Base-by-base conservation (phyloP, 1,140 invertebrate species). In the Drosophila navojoa region DNA sequence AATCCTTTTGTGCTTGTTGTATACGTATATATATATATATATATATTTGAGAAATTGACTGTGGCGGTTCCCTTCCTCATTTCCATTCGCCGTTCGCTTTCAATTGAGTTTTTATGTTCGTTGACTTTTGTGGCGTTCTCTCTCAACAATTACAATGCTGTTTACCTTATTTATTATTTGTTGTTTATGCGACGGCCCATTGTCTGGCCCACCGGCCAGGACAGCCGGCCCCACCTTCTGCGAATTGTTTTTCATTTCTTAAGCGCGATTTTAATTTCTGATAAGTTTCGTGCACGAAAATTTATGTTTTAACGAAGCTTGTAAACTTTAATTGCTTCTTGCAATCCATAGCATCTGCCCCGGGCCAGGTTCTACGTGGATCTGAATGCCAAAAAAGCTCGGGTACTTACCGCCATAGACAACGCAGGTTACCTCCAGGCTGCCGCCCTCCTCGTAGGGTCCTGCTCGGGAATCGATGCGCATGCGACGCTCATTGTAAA, bases 401-500 rank as follows among this genome's bases (percentile, higher is more conserved):
- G 27, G 1, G 47, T 63, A 93, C 95, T 95, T 94, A 98, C 97
- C 97, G 92, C 97, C 97, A 42, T 94, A 94, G 40, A 97, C 97
- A 64, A 96, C 94, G 92, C 97, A 98, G 71, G 95, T 96, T 59
- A 98, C 94, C 91, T 95, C 95, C 93, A 98, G 95, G 66, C 95
- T 94, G 11, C 95, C 95, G 16, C 96, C 96, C 93, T 98, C 97
- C 81, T 95, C 95, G 92, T 97, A 98, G 50, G 97, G 97, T 52
- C 97, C 97, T 35, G 97, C 96, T 10, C 95, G 93, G 6, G 93
- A 93, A 66, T 93, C 92, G 60, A 97, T 94, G 82, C 95, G 94
- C 77, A 94, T 94, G 47, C 96, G 96, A 62, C 94, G 94, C 72
- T 97, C 96, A 90, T 97, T 96, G 77, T 96, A 94, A 81, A 98